A percentile compares a stretch with the other conserved stretches of the same genome.
Conservation (phyloP, 2,888 invertebrate genomes). For the Idaea aversata region DNA sequence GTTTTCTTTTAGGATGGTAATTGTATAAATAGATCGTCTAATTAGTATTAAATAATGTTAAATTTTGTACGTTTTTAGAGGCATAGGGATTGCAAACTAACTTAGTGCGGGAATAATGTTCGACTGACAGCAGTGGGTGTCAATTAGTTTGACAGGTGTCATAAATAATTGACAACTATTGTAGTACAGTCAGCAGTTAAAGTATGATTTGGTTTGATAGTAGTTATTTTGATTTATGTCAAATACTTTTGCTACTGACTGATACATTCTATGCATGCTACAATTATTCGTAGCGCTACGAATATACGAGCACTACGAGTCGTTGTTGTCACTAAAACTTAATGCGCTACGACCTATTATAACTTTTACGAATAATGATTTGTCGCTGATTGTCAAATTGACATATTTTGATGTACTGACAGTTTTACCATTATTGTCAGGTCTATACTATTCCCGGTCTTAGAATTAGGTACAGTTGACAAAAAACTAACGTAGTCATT, state of each 20-base stretch:
- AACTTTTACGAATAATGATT: neutral
- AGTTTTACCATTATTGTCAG: neutral
- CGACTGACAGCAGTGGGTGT: neutral
- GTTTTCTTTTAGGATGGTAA: conserved; percentile 11
- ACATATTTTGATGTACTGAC: neutral
- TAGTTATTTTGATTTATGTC: no score
- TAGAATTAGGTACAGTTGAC: conserved; percentile 19
- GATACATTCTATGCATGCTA: neutral
- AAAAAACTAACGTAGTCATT: conserved; percentile 13
- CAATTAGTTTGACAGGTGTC: neutral
- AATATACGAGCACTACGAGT: neutral
- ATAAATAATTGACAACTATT: neutral
- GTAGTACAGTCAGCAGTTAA: neutral
- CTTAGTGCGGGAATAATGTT: neutral
- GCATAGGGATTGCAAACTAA: neutral
- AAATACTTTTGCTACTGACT: neutral
- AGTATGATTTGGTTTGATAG: neutral
- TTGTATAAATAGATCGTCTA: conserved; percentile 24
- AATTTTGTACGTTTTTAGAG: conserved; percentile 31
- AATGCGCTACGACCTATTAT: neutral
- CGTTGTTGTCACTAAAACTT: neutral
- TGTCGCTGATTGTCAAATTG: neutral
- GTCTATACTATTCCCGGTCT: neutral
- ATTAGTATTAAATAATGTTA: conserved; percentile 22
- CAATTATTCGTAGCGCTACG: neutral